Percentiles rank a stretch among this genome's conserved stretches.
Evolutionary conservation across 1,140 invertebrate genomes (phyloP).

Genomic region (Zaprionus gabonicus): DNA sequence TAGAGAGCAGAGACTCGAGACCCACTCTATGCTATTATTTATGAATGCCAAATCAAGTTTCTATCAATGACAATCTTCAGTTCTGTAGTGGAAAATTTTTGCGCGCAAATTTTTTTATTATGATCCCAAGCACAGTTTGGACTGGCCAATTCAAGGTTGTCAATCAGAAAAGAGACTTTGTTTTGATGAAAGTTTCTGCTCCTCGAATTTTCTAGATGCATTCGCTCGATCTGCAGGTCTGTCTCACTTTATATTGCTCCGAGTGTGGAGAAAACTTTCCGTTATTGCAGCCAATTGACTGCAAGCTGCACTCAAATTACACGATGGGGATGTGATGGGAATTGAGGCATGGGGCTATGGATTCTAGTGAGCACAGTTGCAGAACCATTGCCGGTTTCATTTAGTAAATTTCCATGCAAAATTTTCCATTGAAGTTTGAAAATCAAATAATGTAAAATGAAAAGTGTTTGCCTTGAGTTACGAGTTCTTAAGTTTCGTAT

Average conservation of each 20-base stretch:
- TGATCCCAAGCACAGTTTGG: slow-evolving; percentile 1
- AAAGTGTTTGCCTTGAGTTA: neutral
- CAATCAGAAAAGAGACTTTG: slow-evolving; percentile 19
- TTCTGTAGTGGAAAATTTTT: slow-evolving; percentile 44
- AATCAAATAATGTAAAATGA: neutral
- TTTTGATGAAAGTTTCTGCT: slow-evolving; percentile 31
- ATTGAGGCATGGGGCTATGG: neutral
- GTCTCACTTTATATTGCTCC: neutral
- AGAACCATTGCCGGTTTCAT: slow-evolving; percentile 11
- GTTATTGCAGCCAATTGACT: slow-evolving; percentile 62
- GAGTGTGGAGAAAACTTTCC: slow-evolving; percentile 65
- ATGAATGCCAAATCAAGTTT: slow-evolving; percentile 34
- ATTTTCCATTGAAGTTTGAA: slow-evolving; percentile 18
- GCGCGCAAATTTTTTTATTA: slow-evolving; percentile 41
- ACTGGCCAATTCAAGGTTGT: slow-evolving; percentile 33
- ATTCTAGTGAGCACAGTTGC: slow-evolving; percentile 13
- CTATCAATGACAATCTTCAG: slow-evolving; percentile 28
- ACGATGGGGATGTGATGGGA: slow-evolving; percentile 26
- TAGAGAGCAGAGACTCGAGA: neutral
- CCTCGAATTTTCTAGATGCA: slow-evolving; percentile 50
- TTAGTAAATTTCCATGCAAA: slow-evolving; percentile 12
- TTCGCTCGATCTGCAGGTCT: neutral
- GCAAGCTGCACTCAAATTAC: slow-evolving; percentile 56
- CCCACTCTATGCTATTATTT: neutral
- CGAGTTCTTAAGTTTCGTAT: slow-evolving; percentile 1